Percentiles rank a stretch among this genome's conserved stretches.
Evolutionary conservation across 2,113 vertebrate species (phyloP).

Genomic region (Ursus arctos): DNA sequence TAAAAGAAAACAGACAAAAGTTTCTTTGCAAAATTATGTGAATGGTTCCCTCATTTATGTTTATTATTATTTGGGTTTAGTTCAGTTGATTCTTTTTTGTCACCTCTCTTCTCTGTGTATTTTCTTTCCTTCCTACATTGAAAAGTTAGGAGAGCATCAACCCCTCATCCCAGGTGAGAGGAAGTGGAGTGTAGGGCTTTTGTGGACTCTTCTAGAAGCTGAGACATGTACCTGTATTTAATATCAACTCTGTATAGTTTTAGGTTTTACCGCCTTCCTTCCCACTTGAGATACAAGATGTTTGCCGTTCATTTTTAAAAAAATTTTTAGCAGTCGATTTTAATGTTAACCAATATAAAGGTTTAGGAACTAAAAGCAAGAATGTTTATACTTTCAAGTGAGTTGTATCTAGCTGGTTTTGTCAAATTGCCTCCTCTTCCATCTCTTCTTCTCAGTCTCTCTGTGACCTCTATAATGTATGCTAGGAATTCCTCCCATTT

Average conservation of each 20-base stretch:
- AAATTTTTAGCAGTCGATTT: not conserved
- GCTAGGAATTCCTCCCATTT: not conserved
- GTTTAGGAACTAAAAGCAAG: not conserved
- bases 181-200: not conserved
- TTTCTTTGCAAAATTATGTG: conserved; percentile 5
- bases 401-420: not conserved
- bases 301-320: not conserved
- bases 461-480: not conserved
- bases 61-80: conserved; percentile 4
- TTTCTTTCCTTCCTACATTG: not conserved
- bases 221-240: not conserved
- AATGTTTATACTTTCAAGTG: not conserved
- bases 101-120: not conserved
- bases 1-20: not conserved
- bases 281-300: not conserved
- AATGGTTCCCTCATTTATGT: not conserved
- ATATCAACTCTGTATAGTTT: not conserved
- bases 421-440: not conserved
- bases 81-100: not conserved
- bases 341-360: not conserved
- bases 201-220: not conserved
- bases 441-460: not conserved
- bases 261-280: not conserved
- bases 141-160: not conserved
- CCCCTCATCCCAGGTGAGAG: not conserved